Base-by-base conservation (phyloP, 2,888 invertebrate species). In the Baronia brevicornis region DNA sequence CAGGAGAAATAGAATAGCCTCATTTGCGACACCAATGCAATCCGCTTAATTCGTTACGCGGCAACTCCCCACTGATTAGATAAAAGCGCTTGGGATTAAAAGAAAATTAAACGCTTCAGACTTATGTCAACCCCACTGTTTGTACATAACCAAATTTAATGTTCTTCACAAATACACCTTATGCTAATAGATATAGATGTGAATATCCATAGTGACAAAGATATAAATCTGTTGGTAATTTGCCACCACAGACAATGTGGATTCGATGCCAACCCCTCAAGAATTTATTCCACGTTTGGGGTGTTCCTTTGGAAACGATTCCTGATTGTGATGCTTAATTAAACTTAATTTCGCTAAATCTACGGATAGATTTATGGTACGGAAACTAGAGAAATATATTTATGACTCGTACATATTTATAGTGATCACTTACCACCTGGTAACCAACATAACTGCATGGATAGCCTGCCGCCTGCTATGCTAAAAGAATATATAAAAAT, bases 21-120 rank as follows among this genome's bases (percentile, higher is more conserved):
- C 74, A 80, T 80, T 84, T 80, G 72, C 67, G 78, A 79, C 72
- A 75, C 73, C 71, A 66, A 78, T 69, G 74, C 80, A 79, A 84
- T 82, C 71, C 71, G 71, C 70, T 77, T 77, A 79, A 79, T 80
- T 80, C 74, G 79, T 69, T 65, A 75, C 78, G 71, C 64, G 44
- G 67, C 69, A 70, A 68, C 77, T 78, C 79, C 68, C 71, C 58
- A 54, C 69, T 68, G 71, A 79, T 80, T 75, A 71, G 66, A 75
- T 75, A 64, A 67, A 68, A 68, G 68, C 75, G 63, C 70, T 71
- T 58, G 68, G 77, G 79, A 80, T 84, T 80, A 84, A 80, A 82
- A 80, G 80, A 82, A 80, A 84, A 80, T 80, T 80, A 80, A 80
- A 79, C 71, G 73, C 63, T 66, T 58, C 60, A 64, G 64, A 65